phyloP scores from a whole-genome alignment of 1,140 invertebrate species.

The Metopolophium dirhodum region DNA sequence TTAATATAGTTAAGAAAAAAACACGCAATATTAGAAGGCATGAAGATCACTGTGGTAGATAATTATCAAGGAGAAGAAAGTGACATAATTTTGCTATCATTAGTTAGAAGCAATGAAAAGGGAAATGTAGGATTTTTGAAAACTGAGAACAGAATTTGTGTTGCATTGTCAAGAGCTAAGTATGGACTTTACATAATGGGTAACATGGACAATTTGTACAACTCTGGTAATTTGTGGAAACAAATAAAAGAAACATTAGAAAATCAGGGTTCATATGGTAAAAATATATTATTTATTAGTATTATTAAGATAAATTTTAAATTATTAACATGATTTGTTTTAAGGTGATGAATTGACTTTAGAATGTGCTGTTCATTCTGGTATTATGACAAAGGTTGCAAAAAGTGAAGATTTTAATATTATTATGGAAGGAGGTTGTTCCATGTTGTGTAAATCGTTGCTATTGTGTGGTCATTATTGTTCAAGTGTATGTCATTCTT shows the following conservation, averaged over 20 bases:
- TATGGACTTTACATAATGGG: conserved; percentile 73
- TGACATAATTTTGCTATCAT: conserved; percentile 80
- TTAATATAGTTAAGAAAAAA: conserved; percentile 43
- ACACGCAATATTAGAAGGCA: conserved; percentile 60
- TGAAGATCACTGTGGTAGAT: conserved; percentile 75
- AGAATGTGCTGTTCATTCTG: neutral
- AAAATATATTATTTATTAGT: neutral
- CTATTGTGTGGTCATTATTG: conserved; percentile 68
- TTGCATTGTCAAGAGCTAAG: conserved; percentile 81
- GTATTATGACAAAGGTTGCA: conserved; percentile 60
- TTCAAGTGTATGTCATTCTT: conserved; percentile 66
- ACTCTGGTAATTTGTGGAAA: conserved; percentile 56
- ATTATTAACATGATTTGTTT: neutral
- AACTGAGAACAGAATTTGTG: conserved; percentile 76
- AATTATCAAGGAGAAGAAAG: conserved; percentile 89
- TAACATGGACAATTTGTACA: conserved; percentile 61
- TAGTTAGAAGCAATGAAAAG: conserved; percentile 77
- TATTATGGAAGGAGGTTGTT: conserved; percentile 61
- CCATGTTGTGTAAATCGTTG: conserved; percentile 60
- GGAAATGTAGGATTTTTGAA: conserved; percentile 77
- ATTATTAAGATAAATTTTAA: too few relatives aligned
- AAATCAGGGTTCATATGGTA: conserved; percentile 62
- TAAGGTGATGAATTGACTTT: conserved; percentile 39
- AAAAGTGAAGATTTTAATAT: conserved; percentile 58
- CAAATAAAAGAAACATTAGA: conserved; percentile 55